Conservation (phyloP, 2,797 vertebrate species). For the Smutsia gigantea region DNA sequence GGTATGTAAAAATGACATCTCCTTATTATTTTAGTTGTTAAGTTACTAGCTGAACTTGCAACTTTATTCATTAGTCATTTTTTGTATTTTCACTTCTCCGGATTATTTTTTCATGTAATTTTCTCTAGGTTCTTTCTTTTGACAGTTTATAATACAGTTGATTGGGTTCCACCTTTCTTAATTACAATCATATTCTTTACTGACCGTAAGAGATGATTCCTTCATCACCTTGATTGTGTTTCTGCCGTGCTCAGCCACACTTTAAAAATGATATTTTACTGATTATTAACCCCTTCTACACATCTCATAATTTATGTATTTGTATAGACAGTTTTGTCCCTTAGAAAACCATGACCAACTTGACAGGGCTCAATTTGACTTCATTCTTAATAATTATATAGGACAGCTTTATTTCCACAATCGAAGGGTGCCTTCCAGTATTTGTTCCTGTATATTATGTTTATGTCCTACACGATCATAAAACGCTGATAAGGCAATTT, state of each 20-base stretch:
- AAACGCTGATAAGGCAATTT: not conserved
- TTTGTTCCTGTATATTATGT: not conserved
- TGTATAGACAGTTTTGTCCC: not conserved
- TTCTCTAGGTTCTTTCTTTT: slow-evolving; percentile 19
- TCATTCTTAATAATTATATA: slow-evolving; percentile 34
- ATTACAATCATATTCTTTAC: slow-evolving; percentile 39
- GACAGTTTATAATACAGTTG: slow-evolving; percentile 32
- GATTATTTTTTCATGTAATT: slow-evolving; percentile 48
- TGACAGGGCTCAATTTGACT: not conserved
- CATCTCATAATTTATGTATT: slow-evolving; percentile 17
- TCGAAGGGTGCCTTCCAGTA: not conserved
- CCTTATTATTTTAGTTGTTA: slow-evolving; percentile 39
- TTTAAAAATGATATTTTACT: slow-evolving; percentile 38
- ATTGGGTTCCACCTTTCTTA: slow-evolving; percentile 53
- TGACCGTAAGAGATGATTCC: not conserved
- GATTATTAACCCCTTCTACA: not conserved
- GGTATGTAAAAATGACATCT: slow-evolving; percentile 1
- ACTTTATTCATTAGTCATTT: slow-evolving; percentile 25
- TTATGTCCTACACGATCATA: not conserved
- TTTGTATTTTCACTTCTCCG: slow-evolving; percentile 42
- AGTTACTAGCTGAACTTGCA: not conserved
- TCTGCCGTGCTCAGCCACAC: not conserved
- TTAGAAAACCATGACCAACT: not conserved
- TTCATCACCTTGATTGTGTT: slow-evolving; percentile 39
- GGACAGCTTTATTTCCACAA: not conserved